Evolutionary conservation across 2,113 vertebrate species (phyloP).

Genomic region (Meleagris gallopavo): DNA sequence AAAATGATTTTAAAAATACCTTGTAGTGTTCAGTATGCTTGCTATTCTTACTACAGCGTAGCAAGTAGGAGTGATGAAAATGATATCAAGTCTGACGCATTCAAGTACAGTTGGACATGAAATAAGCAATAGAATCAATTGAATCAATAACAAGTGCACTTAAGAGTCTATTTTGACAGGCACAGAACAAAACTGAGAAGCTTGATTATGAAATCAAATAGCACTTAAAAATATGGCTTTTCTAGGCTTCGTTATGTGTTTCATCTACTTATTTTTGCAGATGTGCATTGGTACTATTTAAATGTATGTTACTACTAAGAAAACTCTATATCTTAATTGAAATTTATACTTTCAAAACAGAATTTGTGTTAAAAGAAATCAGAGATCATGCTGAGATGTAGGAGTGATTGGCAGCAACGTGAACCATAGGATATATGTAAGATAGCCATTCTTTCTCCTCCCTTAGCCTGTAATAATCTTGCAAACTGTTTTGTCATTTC

Average conservation of each 20-base stretch:
- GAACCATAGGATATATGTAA: not conserved
- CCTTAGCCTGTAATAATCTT: not conserved
- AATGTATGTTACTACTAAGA: not conserved
- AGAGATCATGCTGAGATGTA: not conserved
- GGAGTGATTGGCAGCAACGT: not conserved
- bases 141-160: not conserved
- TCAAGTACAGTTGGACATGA: not conserved
- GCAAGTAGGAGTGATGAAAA: not conserved
- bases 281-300: not conserved
- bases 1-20: not conserved
- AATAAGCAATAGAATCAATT: conserved; percentile 4
- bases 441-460: not conserved
- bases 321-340: not conserved
- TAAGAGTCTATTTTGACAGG: not conserved
- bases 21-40: not conserved
- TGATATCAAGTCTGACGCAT: not conserved
- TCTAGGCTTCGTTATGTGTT: not conserved
- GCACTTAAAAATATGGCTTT: not conserved
- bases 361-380: not conserved
- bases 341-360: not conserved
- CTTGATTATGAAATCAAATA: not conserved
- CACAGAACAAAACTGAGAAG: not conserved
- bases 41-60: not conserved
- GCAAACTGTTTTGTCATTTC: not conserved
- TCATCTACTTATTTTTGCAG: not conserved